Conservation (phyloP, 2,113 vertebrate genomes). For the Xenus cinereus region DNA sequence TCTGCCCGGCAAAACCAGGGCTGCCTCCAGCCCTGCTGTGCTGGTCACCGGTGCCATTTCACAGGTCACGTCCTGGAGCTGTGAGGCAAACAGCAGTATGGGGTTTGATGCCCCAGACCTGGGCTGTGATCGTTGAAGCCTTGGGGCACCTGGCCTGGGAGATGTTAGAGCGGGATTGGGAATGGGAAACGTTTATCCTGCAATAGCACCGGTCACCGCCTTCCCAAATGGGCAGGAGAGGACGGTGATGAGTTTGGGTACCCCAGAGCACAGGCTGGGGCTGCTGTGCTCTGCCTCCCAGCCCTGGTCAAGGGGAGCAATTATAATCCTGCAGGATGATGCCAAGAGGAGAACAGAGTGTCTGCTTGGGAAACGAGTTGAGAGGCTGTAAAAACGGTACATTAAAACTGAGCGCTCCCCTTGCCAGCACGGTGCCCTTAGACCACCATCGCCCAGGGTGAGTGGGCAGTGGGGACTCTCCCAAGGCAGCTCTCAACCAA, state of each 20-base stretch:
- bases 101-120: no score
- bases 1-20: background rate
- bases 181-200: background rate
- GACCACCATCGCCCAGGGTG: no score
- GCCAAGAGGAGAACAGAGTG: background rate
- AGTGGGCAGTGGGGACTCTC: background rate
- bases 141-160: background rate
- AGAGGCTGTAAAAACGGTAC: background rate
- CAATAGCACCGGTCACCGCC: background rate
- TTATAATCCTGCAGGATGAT: background rate
- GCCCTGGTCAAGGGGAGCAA: background rate
- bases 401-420: background rate
- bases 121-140: background rate
- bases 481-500: background rate
- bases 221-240: background rate
- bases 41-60: background rate
- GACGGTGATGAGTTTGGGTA: rapidly evolving
- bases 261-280: no score
- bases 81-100: rapidly evolving
- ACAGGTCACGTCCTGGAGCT: background rate
- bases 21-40: background rate
- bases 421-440: background rate
- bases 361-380: background rate
- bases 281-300: background rate
- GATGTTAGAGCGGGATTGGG: background rate